Evolutionary conservation across 1,140 invertebrate species (phyloP).

Genomic region (Drosophila mayri): DNA sequence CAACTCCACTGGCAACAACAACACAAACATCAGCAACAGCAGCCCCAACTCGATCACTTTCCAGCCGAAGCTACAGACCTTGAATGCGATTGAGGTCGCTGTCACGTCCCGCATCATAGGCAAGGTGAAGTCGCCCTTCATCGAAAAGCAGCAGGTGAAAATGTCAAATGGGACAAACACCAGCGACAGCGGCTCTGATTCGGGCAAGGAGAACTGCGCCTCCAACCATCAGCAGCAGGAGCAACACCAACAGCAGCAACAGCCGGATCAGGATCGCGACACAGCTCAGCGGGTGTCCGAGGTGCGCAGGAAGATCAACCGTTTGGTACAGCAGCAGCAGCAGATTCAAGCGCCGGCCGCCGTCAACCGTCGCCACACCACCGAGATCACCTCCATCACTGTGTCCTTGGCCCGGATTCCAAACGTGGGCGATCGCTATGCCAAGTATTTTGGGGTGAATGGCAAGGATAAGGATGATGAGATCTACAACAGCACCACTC

Average conservation of each 20-base stretch:
- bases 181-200: conserved; percentile 68
- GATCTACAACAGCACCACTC: conserved; percentile 22
- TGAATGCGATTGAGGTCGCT: conserved; percentile 51
- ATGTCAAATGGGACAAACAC: conserved; percentile 22
- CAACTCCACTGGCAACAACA: conserved; percentile 13
- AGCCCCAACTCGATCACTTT: conserved; percentile 33
- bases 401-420: conserved; percentile 5
- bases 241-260: conserved; percentile 10
- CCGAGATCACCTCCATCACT: conserved; percentile 32
- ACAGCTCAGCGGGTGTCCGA: conserved; percentile 44
- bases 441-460: conserved; percentile 74
- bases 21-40: conserved; percentile 18
- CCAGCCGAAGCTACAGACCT: conserved; percentile 44
- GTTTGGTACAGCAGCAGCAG: conserved; percentile 52
- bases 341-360: conserved; percentile 13
- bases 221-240: conserved; percentile 62
- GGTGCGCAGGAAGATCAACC: conserved; percentile 62
- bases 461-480: conserved; percentile 7
- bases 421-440: conserved; percentile 68
- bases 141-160: conserved; percentile 67
- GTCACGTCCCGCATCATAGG: conserved; percentile 65
- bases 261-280: neutral
- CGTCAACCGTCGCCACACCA: conserved; percentile 57
- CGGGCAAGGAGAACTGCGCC: conserved; percentile 79
- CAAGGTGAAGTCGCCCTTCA: conserved; percentile 80